Evolutionary conservation across 1,140 invertebrate genomes (phyloP), one percentile per base, ranked within the genome.

Genomic region (Drosophila sucinea): DNA sequence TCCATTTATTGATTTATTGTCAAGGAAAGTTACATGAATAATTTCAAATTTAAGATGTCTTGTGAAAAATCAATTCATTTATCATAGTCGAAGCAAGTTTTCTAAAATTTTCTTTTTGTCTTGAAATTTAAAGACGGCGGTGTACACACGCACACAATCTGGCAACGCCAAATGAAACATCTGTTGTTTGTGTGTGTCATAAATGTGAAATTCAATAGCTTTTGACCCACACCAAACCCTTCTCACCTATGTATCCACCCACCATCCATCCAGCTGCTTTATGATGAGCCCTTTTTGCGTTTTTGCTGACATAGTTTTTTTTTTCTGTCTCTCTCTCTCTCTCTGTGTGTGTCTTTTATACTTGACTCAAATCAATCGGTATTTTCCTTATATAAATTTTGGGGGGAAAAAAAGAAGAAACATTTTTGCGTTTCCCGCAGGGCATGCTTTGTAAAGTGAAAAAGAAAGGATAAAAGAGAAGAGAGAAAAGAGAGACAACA

Each of bases 231-330:
- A 10, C 1, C 10, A 38, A 38, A 10, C 17, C 17, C 17, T 17
- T 17, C 17, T 17, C 17, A 17, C 17, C 17, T 17, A 17, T 17
- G 17, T 17, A 17, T 17, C 17, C 17, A 17, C 17, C 17, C 17
- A 17, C 35, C 35, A 38, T 11, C 10, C 35, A 11, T 38, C 35
- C 10, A 38, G 35, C 8, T 38, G 35, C 35, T 11, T 11, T 10
- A 8, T 38, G 10, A 38, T 35, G 33, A 38, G 11, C 35, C 23
- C 25, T 44, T 44, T 23, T 23, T 6, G 17, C 17, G 2, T 5
- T 7, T 7, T 4, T 23, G n/a, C 30, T 57, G 55, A 57, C 55
- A 57, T 30, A 57, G 55, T 57, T 57, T 38, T 6, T 8, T 35
- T 38, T 38, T 38, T 38, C 6, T 38, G 2, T 44, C 17, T 17